Percentiles rank a stretch among this genome's conserved stretches.
These are phyloP conservation scores for Mustelus asterias DNA, from an alignment of 2,113 vertebrate species.

Conservation along the genomic window DNA sequence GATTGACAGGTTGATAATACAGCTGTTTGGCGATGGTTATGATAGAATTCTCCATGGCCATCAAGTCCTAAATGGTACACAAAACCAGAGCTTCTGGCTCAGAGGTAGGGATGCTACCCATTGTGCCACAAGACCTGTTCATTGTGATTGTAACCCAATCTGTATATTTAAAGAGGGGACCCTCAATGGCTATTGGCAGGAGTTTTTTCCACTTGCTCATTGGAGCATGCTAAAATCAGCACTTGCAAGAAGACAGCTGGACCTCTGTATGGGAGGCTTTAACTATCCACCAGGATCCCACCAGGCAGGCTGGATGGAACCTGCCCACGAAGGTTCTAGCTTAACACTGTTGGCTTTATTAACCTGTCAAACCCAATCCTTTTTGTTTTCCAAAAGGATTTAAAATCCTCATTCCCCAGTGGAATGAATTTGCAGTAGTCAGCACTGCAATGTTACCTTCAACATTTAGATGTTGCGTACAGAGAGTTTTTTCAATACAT, in stretches of 20 bases:
- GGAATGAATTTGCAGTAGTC: background rate
- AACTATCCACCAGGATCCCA: background rate
- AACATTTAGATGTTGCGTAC: background rate
- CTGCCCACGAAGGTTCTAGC: background rate
- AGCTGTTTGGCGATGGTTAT: too few relatives aligned
- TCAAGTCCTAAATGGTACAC: too few relatives aligned
- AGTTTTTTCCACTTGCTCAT: background rate
- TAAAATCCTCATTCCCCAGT: background rate
- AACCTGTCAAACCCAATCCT: background rate
- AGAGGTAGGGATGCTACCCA: too few relatives aligned
- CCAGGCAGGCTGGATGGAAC: background rate
- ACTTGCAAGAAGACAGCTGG: background rate
- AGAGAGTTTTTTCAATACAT: too few relatives aligned
- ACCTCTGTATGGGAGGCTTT: background rate
- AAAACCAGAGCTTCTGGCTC: too few relatives aligned
- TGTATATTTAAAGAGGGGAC: background rate
- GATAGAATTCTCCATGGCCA: too few relatives aligned
- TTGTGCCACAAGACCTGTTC: too few relatives aligned
- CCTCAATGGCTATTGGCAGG: background rate
- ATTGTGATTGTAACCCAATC: background rate
- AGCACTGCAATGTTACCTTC: background rate
- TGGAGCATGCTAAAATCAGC: background rate
- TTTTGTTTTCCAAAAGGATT: background rate
- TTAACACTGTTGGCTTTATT: background rate
- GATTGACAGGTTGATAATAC: too few relatives aligned